Evolutionary conservation across 2,113 vertebrate genomes (phyloP).

Genomic region (Triplophysa siluroides): DNA sequence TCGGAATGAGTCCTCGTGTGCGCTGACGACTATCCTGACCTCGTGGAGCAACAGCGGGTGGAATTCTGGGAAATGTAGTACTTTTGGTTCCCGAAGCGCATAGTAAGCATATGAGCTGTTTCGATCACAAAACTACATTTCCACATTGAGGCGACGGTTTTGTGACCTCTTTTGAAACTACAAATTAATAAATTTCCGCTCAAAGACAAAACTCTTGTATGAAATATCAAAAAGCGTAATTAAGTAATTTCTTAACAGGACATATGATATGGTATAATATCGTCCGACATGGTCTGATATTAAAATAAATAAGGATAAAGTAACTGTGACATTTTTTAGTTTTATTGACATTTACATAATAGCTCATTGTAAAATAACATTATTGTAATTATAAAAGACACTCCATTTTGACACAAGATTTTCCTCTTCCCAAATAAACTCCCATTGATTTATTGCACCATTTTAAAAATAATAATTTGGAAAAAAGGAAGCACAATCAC

Average conservation of each 20-base stretch:
- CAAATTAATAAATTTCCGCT: background rate
- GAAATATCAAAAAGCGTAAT: background rate
- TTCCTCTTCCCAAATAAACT: background rate
- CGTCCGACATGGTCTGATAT: too few relatives aligned
- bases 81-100: too few relatives aligned
- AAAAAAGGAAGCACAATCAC: conserved; percentile 29
- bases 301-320: background rate
- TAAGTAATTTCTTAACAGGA: too few relatives aligned
- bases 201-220: too few relatives aligned
- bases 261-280: too few relatives aligned
- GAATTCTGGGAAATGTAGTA: conserved; percentile 70
- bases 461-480: conserved; percentile 22
- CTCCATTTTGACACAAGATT: conserved; percentile 8
- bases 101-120: fast-evolving
- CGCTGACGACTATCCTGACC: conserved; percentile 59
- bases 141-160: conserved; percentile 18
- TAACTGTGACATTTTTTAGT: background rate
- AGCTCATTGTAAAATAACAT: conserved; percentile 37
- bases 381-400: conserved; percentile 37
- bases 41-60: conserved; percentile 37
- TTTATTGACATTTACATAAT: conserved; percentile 47
- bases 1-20: conserved; percentile 74
- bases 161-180: conserved; percentile 7
- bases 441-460: conserved; percentile 50
- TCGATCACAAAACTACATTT: conserved; percentile 57